Evolutionary conservation across 2,888 invertebrate genomes (phyloP).

Genomic region (Pharmacophagus antenor): DNA sequence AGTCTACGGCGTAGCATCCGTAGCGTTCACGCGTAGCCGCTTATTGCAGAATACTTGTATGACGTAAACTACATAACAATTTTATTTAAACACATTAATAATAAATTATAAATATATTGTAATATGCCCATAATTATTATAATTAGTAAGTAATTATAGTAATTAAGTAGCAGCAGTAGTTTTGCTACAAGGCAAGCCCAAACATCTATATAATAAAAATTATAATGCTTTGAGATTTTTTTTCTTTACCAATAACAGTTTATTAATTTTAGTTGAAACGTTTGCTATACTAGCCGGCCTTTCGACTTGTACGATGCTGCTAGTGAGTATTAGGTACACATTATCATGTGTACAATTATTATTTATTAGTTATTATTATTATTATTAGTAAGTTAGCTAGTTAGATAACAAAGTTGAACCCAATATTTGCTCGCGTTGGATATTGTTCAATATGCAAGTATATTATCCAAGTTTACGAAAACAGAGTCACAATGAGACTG

Average conservation of each 20-base stretch:
- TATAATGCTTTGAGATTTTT: neutral
- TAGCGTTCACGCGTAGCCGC: neutral
- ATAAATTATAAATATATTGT: neutral
- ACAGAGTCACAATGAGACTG: neutral
- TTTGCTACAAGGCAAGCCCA: too few species aligned
- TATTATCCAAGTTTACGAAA: neutral
- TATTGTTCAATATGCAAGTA: neutral
- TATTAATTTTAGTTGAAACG: too few species aligned
- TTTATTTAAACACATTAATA: neutral
- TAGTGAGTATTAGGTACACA: neutral
- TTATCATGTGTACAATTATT: neutral
- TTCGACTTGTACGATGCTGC: neutral
- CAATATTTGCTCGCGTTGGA: neutral
- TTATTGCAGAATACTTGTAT: neutral
- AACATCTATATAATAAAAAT: neutral
- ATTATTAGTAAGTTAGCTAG: neutral
- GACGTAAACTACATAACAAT: neutral
- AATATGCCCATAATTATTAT: too few species aligned
- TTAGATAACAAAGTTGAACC: neutral
- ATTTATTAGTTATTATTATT: neutral
- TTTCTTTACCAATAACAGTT: too few species aligned
- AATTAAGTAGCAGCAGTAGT: too few species aligned
- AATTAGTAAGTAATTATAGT: too few species aligned
- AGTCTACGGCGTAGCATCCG: conserved; percentile 1
- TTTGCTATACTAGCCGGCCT: too few species aligned